Evolutionary conservation across 2,113 vertebrate genomes (phyloP).

Genomic region (Heteronetta atricapilla): DNA sequence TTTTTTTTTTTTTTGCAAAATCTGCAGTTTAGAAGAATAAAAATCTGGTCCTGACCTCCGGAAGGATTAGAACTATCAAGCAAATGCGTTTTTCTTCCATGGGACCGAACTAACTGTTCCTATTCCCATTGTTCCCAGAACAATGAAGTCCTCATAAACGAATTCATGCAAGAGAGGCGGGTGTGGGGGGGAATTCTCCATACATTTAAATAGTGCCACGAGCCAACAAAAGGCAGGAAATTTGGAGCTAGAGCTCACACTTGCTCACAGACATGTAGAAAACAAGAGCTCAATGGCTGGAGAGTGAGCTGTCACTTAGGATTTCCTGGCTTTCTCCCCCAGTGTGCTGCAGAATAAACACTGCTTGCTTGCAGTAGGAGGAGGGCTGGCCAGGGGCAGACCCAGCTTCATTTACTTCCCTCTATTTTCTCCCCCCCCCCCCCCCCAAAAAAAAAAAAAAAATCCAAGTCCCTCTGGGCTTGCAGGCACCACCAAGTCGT

Average conservation of each 20-base stretch:
- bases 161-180: constrained; percentile 21
- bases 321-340: constrained; percentile 60
- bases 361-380: background rate
- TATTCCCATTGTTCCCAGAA: constrained; percentile 67
- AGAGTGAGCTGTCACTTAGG: constrained; percentile 47
- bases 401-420: background rate
- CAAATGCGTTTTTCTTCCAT: constrained; percentile 66
- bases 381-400: background rate
- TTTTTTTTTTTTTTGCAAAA: background rate
- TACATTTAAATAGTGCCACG: constrained; percentile 37
- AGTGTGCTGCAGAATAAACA: constrained; percentile 52
- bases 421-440: background rate
- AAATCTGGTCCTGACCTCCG: constrained; percentile 66
- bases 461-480: background rate
- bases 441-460: too few relatives aligned
- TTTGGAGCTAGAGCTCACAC: constrained; percentile 37
- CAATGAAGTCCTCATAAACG: constrained; percentile 49
- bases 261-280: constrained; percentile 39
- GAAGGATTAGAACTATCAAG: constrained; percentile 67
- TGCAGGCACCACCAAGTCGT: background rate
- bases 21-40: constrained; percentile 59
- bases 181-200: background rate
- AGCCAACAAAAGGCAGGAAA: constrained; percentile 73
- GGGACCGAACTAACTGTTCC: constrained; percentile 68
- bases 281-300: constrained; percentile 5